These are phyloP conservation scores for Torymus auratus DNA, from an alignment of 2,888 invertebrate species.

Conservation along the genomic window DNA sequence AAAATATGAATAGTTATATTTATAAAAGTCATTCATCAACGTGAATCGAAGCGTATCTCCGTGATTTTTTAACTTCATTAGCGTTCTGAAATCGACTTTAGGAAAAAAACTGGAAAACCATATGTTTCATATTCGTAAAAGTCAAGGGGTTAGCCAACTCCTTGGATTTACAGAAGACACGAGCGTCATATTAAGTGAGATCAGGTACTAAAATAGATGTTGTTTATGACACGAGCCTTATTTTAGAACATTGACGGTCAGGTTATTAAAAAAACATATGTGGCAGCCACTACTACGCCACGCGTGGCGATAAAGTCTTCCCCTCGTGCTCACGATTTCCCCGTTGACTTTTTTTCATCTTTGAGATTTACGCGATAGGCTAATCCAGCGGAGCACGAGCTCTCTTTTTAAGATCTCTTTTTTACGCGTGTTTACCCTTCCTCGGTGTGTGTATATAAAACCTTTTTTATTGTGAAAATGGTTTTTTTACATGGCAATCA, in stretches of 20 bases:
- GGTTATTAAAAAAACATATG: conserved; percentile 41
- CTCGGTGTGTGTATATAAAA: neutral
- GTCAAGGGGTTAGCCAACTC: conserved; percentile 62
- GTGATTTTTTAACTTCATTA: conserved; percentile 9
- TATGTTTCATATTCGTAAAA: neutral
- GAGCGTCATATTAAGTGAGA: conserved; percentile 69
- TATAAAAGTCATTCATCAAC: conserved; percentile 14
- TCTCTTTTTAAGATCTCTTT: conserved; percentile 37
- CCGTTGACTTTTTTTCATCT: conserved; percentile 12
- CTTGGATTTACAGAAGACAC: conserved; percentile 65
- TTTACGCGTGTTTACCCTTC: conserved; percentile 4
- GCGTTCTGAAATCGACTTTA: conserved; percentile 13
- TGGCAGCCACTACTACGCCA: neutral
- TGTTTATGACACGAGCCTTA: conserved; percentile 53
- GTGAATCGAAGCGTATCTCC: conserved; percentile 36
- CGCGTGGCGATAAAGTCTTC: conserved; percentile 5
- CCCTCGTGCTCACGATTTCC: neutral
- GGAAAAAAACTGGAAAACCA: conserved; percentile 8
- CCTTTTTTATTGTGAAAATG: neutral
- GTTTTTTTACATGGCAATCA: neutral
- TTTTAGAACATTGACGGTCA: conserved; percentile 37
- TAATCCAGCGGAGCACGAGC: conserved; percentile 34
- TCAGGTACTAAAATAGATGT: conserved; percentile 64
- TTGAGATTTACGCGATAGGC: conserved; percentile 46
- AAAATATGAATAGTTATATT: conserved; percentile 7